phyloP scores from a whole-genome alignment of 2,113 vertebrate genomes.

The Centrocercus urophasianus region DNA sequence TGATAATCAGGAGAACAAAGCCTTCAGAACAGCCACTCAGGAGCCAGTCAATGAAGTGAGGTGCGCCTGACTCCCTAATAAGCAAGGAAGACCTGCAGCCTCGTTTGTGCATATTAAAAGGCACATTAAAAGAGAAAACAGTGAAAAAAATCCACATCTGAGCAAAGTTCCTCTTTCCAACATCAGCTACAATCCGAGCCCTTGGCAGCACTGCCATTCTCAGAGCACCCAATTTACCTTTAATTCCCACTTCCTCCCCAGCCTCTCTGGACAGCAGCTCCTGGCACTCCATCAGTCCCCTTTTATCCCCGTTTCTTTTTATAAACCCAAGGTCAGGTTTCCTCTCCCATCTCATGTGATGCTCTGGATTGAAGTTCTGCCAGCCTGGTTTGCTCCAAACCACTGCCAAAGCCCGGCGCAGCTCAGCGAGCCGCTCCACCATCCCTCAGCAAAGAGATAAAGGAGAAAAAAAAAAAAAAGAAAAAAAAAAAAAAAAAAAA shows the following conservation, averaged over 20 bases:
- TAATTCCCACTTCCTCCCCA: constrained; percentile 70
- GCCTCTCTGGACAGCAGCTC: constrained; percentile 66
- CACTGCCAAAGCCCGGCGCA: constrained; percentile 21
- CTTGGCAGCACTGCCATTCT: neutral
- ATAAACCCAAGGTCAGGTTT: constrained; percentile 77
- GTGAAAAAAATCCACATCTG: neutral
- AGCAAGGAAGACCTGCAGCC: neutral
- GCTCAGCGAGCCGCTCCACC: neutral
- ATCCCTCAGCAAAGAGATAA: neutral
- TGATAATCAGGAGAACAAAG: constrained; percentile 75
- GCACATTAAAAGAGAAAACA: neutral
- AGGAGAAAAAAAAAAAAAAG: too few species aligned
- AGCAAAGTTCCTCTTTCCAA: neutral
- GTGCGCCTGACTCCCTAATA: neutral
- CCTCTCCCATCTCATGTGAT: constrained; percentile 72
- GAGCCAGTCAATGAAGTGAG: constrained; percentile 2
- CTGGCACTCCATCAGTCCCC: constrained; percentile 68
- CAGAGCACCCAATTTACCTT: constrained; percentile 34
- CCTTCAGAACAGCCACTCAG: constrained; percentile 24
- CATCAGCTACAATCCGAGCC: neutral
- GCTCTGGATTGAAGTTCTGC: constrained; percentile 49
- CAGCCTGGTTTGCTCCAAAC: neutral
- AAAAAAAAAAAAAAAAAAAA: too few species aligned
- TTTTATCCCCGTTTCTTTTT: constrained; percentile 78
- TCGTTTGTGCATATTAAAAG: neutral